phyloP scores from a whole-genome alignment of 1,140 invertebrate species.

The Chironomus striatipennis region DNA sequence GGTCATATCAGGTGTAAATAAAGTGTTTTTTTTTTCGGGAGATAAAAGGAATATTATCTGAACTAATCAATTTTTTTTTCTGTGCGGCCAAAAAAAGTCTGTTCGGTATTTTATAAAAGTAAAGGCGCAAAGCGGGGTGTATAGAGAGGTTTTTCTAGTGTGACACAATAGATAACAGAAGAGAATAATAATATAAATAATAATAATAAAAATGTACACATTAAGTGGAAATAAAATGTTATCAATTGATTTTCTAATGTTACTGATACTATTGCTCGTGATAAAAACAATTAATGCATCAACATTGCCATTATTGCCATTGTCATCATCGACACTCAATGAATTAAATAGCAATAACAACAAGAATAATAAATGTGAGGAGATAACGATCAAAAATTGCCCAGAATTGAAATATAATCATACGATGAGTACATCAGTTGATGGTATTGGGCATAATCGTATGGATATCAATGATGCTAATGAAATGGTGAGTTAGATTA shows the following conservation, averaged over 20 bases:
- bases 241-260: constrained; percentile 19
- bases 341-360: neutral
- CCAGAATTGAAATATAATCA: constrained; percentile 16
- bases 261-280: constrained; percentile 17
- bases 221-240: constrained; percentile 5
- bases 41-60: constrained; percentile 18
- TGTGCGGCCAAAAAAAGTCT: neutral
- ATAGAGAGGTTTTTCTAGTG: neutral
- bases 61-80: constrained; percentile 22
- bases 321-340: neutral
- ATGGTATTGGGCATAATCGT: neutral
- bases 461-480: constrained; percentile 21
- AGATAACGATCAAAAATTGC: constrained; percentile 15
- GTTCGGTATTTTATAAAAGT: neutral
- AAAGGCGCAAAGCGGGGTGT: neutral
- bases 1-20: too few species aligned
- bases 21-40: neutral
- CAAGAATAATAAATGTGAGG: neutral
- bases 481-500: neutral
- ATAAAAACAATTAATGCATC: constrained; percentile 21
- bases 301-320: neutral
- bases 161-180: neutral
- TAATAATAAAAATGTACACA: neutral
- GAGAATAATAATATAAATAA: neutral
- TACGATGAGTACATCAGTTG: neutral